phyloP scores from a whole-genome alignment of 2,888 invertebrate species.

The Psylliodes chrysocephalus region DNA sequence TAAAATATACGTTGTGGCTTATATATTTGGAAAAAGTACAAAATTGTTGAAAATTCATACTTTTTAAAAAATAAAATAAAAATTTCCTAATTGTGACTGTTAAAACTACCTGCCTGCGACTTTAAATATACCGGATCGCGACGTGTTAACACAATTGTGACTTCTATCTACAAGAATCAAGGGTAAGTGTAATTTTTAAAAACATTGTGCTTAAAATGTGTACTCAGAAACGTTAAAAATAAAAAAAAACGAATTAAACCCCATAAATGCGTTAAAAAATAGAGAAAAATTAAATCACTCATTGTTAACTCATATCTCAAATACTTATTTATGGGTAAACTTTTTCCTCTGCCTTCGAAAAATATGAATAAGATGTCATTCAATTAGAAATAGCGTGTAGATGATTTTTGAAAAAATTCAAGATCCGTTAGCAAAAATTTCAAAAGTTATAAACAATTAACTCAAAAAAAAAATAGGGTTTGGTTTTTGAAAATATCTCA shows the following conservation, averaged over 20 bases:
- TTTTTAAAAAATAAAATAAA: conserved; percentile 44
- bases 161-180: conserved; percentile 28
- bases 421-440: no score
- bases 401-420: no score
- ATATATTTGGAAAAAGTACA: conserved; percentile 57
- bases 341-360: no score
- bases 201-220: background rate
- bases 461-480: no score
- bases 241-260: background rate
- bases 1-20: conserved; percentile 55
- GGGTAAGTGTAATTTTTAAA: conserved; percentile 35
- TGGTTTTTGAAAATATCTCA: no score
- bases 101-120: conserved; percentile 42
- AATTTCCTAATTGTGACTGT: conserved; percentile 52
- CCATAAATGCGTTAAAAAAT: background rate
- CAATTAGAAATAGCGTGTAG: no score
- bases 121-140: conserved; percentile 49
- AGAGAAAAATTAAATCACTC: no score
- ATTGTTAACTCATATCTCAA: no score
- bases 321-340: no score
- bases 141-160: conserved; percentile 34
- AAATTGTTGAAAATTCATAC: conserved; percentile 54
- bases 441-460: no score
- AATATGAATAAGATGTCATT: no score
- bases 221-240: conserved; percentile 1